These are phyloP conservation scores for Corythaeola cristata DNA, from an alignment of 2,113 vertebrate genomes.

Conservation along the genomic window DNA sequence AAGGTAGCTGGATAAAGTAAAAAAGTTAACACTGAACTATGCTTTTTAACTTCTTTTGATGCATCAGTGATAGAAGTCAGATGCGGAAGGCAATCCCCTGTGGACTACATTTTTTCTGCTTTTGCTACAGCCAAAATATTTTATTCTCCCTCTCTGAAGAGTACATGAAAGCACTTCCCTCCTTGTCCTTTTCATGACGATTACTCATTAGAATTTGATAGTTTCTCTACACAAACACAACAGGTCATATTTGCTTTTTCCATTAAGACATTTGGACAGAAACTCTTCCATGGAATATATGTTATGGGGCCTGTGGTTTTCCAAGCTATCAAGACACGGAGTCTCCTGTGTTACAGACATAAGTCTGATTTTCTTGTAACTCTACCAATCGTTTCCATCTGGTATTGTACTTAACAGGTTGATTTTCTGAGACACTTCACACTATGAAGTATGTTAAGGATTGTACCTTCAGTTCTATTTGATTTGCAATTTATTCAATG, in stretches of 20 bases:
- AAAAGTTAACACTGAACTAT: background rate
- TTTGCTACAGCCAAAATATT: background rate
- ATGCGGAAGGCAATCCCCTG: background rate
- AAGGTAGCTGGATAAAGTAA: conserved; percentile 1
- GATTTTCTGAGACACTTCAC: conserved; percentile 59
- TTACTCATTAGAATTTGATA: background rate
- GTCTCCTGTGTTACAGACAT: conserved; percentile 10
- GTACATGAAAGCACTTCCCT: background rate
- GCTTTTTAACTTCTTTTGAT: background rate
- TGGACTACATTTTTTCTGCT: background rate
- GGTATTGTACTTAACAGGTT: conserved; percentile 65
- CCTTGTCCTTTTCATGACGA: background rate
- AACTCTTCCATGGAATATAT: background rate
- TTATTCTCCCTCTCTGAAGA: background rate
- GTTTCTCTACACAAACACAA: background rate
- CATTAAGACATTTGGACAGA: conserved; percentile 8
- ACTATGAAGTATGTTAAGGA: conserved; percentile 44
- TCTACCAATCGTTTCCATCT: conserved; percentile 52
- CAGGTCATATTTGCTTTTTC: background rate
- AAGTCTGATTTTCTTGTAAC: conserved; percentile 45
- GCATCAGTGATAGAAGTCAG: background rate
- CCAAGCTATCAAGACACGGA: conserved; percentile 37
- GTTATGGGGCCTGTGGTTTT: background rate
- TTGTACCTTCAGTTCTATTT: conserved; percentile 58
- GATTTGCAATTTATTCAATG: conserved; percentile 61